These are phyloP conservation scores for Lithophane semibrunnea DNA, from an alignment of 2,888 invertebrate species.

Conservation along the genomic window DNA sequence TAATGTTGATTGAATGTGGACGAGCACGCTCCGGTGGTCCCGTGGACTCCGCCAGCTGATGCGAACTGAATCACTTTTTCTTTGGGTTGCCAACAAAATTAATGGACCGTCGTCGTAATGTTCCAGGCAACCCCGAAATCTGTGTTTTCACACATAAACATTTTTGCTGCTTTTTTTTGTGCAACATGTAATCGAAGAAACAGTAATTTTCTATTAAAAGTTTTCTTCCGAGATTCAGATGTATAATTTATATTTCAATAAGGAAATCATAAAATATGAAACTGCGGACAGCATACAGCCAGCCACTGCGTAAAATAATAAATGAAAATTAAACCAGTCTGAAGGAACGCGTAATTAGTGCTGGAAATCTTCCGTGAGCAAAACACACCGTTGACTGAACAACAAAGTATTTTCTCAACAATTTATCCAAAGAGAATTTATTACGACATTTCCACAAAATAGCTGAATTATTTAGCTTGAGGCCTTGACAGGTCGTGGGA, in stretches of 20 bases:
- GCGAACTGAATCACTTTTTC: constrained; percentile 71
- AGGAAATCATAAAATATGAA: constrained; percentile 51
- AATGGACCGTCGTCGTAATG: constrained; percentile 65
- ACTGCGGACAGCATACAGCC: constrained; percentile 7
- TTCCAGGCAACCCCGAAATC: constrained; percentile 54
- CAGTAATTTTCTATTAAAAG: constrained; percentile 29
- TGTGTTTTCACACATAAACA: constrained; percentile 31
- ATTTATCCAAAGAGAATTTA: constrained; percentile 64
- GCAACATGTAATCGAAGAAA: constrained; percentile 45
- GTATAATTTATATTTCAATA: constrained; percentile 44
- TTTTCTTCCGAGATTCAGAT: constrained; percentile 32
- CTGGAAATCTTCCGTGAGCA: constrained; percentile 64
- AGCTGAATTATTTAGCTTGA: constrained; percentile 63
- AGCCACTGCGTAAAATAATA: constrained; percentile 25
- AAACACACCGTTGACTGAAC: constrained; percentile 35
- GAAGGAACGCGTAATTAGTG: constrained; percentile 59
- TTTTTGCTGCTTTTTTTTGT: constrained; percentile 17
- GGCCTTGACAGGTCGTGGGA: constrained; percentile 65
- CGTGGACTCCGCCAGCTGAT: constrained; percentile 68
- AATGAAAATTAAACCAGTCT: constrained; percentile 40
- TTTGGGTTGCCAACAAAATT: constrained; percentile 70
- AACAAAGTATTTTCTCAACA: constrained; percentile 56
- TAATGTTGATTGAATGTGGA: constrained; percentile 80
- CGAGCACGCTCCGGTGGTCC: constrained; percentile 72
- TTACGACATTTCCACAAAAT: constrained; percentile 65